phyloP scores from a whole-genome alignment of 2,888 invertebrate genomes.

The Tridacna gigas region DNA sequence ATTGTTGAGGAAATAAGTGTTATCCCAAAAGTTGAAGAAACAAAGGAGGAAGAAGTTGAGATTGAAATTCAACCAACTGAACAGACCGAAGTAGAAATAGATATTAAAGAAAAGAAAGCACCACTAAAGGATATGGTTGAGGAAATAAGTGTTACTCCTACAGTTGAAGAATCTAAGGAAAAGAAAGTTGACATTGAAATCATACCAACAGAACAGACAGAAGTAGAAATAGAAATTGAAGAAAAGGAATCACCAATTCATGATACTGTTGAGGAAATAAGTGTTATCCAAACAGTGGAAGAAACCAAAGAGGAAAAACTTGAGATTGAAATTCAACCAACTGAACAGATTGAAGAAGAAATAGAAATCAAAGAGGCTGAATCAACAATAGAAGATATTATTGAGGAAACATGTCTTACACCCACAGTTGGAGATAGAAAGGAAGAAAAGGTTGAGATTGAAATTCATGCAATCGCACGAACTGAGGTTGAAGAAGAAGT shows the following conservation, averaged over 20 bases:
- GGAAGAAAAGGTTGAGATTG: constrained; percentile 28
- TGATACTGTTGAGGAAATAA: constrained; percentile 25
- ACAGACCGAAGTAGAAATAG: constrained; percentile 18
- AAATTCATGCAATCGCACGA: constrained; percentile 36
- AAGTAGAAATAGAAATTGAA: constrained; percentile 24
- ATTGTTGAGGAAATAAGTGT: constrained; percentile 14
- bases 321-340: constrained; percentile 27
- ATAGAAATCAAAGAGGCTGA: constrained; percentile 22
- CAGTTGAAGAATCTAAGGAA: constrained; percentile 21
- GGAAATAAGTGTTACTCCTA: constrained; percentile 23
- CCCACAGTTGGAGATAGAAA: constrained; percentile 29
- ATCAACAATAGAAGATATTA: constrained; percentile 26
- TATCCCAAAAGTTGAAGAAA: constrained; percentile 22
- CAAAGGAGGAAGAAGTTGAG: constrained; percentile 24
- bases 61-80: constrained; percentile 35
- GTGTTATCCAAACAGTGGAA: constrained; percentile 15
- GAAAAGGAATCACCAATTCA: constrained; percentile 18
- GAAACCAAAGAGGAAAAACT: constrained; percentile 29
- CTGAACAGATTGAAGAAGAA: constrained; percentile 27
- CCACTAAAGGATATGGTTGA: constrained; percentile 25
- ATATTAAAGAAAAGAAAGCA: constrained; percentile 25
- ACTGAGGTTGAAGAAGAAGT: constrained; percentile 24
- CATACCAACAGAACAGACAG: constrained; percentile 24
- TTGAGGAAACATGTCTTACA: constrained; percentile 20
- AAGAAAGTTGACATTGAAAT: constrained; percentile 30